Percentiles rank a stretch among this genome's conserved stretches.
phyloP scores from a whole-genome alignment of 2,113 vertebrate species.

The Glareola pratincola region DNA sequence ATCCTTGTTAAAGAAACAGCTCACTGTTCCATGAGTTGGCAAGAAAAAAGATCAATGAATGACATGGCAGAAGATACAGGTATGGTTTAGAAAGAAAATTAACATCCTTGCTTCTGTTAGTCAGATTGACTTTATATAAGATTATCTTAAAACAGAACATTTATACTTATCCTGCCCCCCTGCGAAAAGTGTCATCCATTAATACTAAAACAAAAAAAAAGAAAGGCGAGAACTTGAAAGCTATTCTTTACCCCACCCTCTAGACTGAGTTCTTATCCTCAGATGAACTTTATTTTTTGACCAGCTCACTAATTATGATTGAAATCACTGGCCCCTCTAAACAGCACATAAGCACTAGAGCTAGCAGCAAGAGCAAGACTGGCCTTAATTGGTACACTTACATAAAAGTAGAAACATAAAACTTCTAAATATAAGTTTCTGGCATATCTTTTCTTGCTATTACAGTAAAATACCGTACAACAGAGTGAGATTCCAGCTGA shows the following conservation, averaged over 20 bases:
- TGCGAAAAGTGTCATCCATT: background rate
- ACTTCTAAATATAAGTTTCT: slow-evolving; percentile 65
- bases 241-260: slow-evolving; percentile 14
- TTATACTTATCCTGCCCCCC: background rate
- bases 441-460: slow-evolving; percentile 42
- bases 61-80: slow-evolving; percentile 21
- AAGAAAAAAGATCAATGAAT: slow-evolving; percentile 34
- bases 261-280: slow-evolving; percentile 66
- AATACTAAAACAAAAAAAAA: background rate
- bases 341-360: slow-evolving; percentile 49
- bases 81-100: slow-evolving; percentile 36
- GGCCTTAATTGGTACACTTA: slow-evolving; percentile 71
- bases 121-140: background rate
- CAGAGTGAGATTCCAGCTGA: slow-evolving; percentile 37
- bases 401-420: slow-evolving; percentile 70
- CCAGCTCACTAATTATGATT: slow-evolving; percentile 70
- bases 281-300: slow-evolving; percentile 76
- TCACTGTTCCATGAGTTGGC: background rate
- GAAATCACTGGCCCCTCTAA: slow-evolving; percentile 64
- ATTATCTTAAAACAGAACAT: background rate
- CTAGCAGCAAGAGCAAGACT: slow-evolving; percentile 65
- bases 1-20: background rate
- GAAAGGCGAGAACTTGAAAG: background rate
- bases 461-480: slow-evolving; percentile 64
- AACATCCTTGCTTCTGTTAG: slow-evolving; percentile 5